Conservation (phyloP, 2,888 invertebrate species). For the Muschampia plurimacula region DNA sequence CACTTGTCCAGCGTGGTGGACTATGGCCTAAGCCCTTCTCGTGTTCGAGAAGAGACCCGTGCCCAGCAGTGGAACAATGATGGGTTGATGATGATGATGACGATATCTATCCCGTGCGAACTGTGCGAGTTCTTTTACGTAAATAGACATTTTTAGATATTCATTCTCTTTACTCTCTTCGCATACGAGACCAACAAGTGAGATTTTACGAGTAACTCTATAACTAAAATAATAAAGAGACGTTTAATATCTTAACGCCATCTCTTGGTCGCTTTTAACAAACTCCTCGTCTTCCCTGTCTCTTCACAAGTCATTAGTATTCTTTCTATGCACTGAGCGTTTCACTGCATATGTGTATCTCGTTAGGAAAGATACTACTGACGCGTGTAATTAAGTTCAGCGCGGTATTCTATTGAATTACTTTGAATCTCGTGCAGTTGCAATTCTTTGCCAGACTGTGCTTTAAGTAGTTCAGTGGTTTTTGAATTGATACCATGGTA, state of each 20-base stretch:
- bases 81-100: too few species aligned
- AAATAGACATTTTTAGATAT: too few species aligned
- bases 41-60: too few species aligned
- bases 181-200: not conserved
- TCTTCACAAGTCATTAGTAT: conserved; percentile 33
- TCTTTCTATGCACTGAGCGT: conserved; percentile 32
- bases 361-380: conserved; percentile 28
- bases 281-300: not conserved
- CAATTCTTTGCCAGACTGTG: conserved; percentile 3
- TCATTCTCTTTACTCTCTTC: not conserved
- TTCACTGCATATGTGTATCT: conserved; percentile 27
- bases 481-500: not conserved
- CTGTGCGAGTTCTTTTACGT: too few species aligned
- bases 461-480: not conserved
- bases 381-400: conserved; percentile 34
- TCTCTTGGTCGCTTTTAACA: not conserved
- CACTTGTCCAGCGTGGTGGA: too few species aligned
- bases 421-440: conserved; percentile 4
- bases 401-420: conserved; percentile 40
- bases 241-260: not conserved
- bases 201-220: too few species aligned
- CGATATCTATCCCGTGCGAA: too few species aligned
- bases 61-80: too few species aligned
- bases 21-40: too few species aligned
- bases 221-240: not conserved